Evolutionary conservation across 2,113 vertebrate genomes (phyloP).

Genomic region (Vanacampus margaritifer): DNA sequence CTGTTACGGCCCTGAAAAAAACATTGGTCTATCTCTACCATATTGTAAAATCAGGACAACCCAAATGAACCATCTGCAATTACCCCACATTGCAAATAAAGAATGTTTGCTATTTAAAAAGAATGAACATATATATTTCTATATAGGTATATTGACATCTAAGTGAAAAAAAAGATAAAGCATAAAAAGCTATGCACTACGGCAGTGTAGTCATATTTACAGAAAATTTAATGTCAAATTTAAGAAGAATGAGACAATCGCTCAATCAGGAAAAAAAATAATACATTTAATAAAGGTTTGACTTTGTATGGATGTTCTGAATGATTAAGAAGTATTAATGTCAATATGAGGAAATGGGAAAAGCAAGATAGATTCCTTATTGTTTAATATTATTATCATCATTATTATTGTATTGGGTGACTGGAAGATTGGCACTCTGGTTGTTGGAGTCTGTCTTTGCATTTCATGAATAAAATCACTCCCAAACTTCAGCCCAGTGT

Average conservation of each 20-base stretch:
- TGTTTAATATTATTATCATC: slow-evolving; percentile 1
- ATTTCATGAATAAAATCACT: slow-evolving; percentile 2
- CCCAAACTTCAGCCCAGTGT: background rate
- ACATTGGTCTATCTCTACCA: background rate
- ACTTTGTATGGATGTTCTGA: slow-evolving; percentile 58
- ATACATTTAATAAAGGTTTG: slow-evolving; percentile 57
- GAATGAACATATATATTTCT: slow-evolving; percentile 80
- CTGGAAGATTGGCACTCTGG: background rate
- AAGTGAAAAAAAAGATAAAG: slow-evolving; percentile 67
- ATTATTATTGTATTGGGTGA: slow-evolving; percentile 4
- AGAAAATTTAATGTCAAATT: slow-evolving; percentile 72
- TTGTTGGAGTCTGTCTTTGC: slow-evolving; percentile 14
- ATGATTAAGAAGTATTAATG: slow-evolving; percentile 44
- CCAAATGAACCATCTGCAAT: slow-evolving; percentile 63
- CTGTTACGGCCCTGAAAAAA: no score
- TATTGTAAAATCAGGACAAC: slow-evolving; percentile 42
- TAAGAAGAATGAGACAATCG: slow-evolving; percentile 78
- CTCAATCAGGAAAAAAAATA: slow-evolving; percentile 60
- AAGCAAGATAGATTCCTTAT: slow-evolving; percentile 16
- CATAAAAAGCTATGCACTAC: slow-evolving; percentile 61
- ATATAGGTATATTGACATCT: slow-evolving; percentile 78
- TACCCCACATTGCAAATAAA: slow-evolving; percentile 71
- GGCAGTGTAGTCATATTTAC: slow-evolving; percentile 61
- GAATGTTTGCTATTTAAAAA: slow-evolving; percentile 79
- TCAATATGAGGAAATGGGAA: slow-evolving; percentile 14